Percentiles rank a stretch among this genome's conserved stretches.
phyloP scores from a whole-genome alignment of 2,888 invertebrate species.

The Automeris io region DNA sequence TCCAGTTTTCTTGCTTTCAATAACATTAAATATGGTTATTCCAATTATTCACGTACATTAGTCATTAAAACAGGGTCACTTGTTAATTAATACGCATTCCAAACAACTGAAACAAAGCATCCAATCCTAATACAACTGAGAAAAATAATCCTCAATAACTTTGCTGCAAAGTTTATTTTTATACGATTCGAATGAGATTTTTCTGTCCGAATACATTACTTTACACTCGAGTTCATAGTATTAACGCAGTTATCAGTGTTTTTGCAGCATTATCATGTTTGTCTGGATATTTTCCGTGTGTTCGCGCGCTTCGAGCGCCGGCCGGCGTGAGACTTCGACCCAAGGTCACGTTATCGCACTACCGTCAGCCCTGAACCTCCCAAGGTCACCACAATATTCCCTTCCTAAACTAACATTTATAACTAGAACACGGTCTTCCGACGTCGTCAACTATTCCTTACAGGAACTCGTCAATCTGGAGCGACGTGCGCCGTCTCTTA shows the following conservation, averaged over 20 bases:
- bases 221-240: slow-evolving; percentile 18
- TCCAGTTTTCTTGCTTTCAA: background rate
- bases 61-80: slow-evolving; percentile 56
- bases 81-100: slow-evolving; percentile 65
- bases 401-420: slow-evolving; percentile 24
- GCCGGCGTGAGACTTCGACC: slow-evolving; percentile 60
- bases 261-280: slow-evolving; percentile 58
- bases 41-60: slow-evolving; percentile 37
- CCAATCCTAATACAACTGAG: too few species aligned
- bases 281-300: slow-evolving; percentile 66
- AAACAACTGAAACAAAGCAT: slow-evolving; percentile 22
- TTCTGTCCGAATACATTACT: background rate
- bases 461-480: slow-evolving; percentile 70
- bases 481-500: slow-evolving; percentile 55
- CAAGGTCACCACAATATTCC: slow-evolving; percentile 47
- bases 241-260: slow-evolving; percentile 40
- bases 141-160: slow-evolving; percentile 8
- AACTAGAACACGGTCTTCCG: slow-evolving; percentile 26
- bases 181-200: slow-evolving; percentile 11
- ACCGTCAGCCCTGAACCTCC: slow-evolving; percentile 64
- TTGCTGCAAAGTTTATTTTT: slow-evolving; percentile 8
- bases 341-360: slow-evolving; percentile 76
- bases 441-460: slow-evolving; percentile 47
- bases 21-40: background rate
- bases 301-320: slow-evolving; percentile 58